Conservation (phyloP, 2,797 vertebrate species). For the Melanotaenia nigrans region DNA sequence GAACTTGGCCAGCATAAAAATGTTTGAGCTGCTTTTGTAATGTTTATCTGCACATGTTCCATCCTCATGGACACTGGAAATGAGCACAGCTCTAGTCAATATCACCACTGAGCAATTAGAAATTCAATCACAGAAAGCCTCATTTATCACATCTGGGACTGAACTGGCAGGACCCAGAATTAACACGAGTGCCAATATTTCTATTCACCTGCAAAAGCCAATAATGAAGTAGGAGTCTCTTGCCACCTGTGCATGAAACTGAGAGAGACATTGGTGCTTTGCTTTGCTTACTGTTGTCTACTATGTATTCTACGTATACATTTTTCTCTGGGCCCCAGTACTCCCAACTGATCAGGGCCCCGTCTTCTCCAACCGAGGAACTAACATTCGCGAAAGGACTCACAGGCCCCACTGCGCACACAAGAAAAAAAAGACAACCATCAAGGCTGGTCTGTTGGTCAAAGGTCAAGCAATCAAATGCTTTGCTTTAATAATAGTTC, state of each 20-base stretch:
- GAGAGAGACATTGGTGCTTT: constrained; percentile 60
- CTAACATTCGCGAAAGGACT: constrained; percentile 91
- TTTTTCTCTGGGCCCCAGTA: constrained; percentile 92
- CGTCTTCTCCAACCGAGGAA: constrained; percentile 85
- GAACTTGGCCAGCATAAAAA: constrained; percentile 46
- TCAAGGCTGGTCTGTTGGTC: constrained; percentile 51
- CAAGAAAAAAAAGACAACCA: constrained; percentile 82
- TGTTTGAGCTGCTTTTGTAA: constrained; percentile 42
- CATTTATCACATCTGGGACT: constrained; percentile 61
- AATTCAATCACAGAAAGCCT: constrained; percentile 54
- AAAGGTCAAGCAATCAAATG: constrained; percentile 36
- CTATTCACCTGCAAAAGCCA: constrained; percentile 66
- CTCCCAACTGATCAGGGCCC: constrained; percentile 94
- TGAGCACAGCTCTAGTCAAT: constrained; percentile 33
- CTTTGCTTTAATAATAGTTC: constrained; percentile 27
- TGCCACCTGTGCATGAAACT: constrained; percentile 57
- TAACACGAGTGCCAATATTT: constrained; percentile 57
- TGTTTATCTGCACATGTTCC: constrained; percentile 37
- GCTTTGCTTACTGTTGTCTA: constrained; percentile 91
- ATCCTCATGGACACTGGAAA: constrained; percentile 35
- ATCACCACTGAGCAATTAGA: constrained; percentile 46
- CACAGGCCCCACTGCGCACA: constrained; percentile 86
- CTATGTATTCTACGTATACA: constrained; percentile 95
- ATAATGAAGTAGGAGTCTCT: constrained; percentile 72
- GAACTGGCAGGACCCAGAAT: constrained; percentile 40